Evolutionary conservation across 2,888 invertebrate species (phyloP).

Genomic region (Oasisia sp.): DNA sequence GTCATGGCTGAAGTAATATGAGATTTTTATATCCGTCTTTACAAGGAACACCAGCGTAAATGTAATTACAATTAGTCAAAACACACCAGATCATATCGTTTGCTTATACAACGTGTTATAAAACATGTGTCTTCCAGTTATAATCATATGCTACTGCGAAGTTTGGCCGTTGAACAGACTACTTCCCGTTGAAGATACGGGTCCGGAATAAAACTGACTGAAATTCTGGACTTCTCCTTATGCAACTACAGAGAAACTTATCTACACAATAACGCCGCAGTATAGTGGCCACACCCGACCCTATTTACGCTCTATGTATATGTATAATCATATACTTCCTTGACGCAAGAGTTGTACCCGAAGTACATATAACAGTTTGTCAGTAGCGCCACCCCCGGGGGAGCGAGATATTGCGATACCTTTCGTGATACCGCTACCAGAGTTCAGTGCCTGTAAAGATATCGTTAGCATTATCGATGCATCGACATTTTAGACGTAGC

Average conservation of each 20-base stretch:
- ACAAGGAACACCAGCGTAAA: too few relatives aligned
- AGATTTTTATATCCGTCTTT: neutral
- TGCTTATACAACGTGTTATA: too few relatives aligned
- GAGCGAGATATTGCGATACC: neutral
- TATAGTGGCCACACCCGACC: neutral
- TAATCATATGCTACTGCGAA: too few relatives aligned
- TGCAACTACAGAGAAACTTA: too few relatives aligned
- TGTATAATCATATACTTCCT: neutral
- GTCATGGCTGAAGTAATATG: neutral
- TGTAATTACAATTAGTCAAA: too few relatives aligned
- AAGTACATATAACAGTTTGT: neutral
- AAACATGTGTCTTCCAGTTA: too few relatives aligned
- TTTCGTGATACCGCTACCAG: neutral
- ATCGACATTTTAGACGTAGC: neutral
- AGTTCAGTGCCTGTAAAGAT: neutral
- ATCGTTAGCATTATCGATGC: slow-evolving; percentile 1
- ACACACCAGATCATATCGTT: too few relatives aligned
- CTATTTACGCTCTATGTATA: neutral
- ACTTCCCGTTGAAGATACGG: too few relatives aligned
- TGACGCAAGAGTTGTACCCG: neutral
- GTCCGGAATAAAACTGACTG: too few relatives aligned
- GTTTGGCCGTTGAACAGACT: too few relatives aligned
- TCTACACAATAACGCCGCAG: neutral
- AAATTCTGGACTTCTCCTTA: too few relatives aligned
- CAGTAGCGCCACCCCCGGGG: neutral